Conservation (phyloP, 1,140 invertebrate genomes). For the Apolygus lucorum region DNA sequence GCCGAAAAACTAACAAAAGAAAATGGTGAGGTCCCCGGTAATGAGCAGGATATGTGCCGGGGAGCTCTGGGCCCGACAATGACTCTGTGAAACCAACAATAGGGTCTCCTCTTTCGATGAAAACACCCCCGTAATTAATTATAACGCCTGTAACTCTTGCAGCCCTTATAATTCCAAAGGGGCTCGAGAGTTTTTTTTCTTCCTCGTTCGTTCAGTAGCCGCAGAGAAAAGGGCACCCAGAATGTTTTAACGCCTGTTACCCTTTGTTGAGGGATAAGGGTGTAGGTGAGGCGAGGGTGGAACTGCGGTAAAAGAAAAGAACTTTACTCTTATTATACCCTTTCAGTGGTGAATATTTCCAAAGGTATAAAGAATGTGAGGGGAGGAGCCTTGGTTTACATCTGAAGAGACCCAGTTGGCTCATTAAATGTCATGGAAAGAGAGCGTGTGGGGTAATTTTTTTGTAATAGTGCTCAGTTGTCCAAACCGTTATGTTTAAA, state of each 20-base stretch:
- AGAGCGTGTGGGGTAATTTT: background rate
- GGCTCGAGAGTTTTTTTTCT: background rate
- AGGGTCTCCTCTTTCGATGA: background rate
- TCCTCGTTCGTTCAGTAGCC: background rate
- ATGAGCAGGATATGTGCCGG: background rate
- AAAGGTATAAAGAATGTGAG: background rate
- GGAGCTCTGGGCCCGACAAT: background rate
- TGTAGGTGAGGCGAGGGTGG: background rate
- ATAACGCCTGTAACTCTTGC: background rate
- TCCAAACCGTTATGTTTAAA: background rate
- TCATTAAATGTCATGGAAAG: background rate
- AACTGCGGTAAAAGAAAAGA: background rate
- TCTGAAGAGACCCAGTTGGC: background rate
- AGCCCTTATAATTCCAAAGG: background rate
- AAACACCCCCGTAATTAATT: background rate
- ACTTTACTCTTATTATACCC: background rate
- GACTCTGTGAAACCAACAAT: background rate
- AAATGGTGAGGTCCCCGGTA: too few species aligned
- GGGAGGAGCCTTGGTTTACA: background rate
- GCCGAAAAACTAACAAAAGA: background rate
- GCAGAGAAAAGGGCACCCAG: background rate
- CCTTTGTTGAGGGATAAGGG: background rate
- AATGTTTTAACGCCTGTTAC: background rate
- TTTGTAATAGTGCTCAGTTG: background rate
- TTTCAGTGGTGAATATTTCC: background rate